Conservation (phyloP, 2,797 vertebrate species). For the Passerculus sandwichensis region DNA sequence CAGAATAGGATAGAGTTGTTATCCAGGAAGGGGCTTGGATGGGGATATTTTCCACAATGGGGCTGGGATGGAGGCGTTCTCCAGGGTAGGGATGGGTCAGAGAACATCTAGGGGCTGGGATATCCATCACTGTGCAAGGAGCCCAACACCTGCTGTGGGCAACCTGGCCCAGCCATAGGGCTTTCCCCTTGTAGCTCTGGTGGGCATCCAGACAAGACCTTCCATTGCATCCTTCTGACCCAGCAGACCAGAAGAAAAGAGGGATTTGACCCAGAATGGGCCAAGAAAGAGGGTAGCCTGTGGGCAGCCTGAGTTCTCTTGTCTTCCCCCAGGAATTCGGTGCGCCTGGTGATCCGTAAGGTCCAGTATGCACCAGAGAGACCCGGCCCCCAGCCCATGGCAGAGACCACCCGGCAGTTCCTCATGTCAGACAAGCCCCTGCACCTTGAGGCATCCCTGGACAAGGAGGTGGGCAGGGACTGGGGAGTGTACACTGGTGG, state of each 20-base stretch:
- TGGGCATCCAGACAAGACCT: neutral
- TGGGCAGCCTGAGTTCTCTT: accelerated
- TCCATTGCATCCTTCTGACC: neutral
- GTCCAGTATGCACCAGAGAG: slow-evolving; percentile 95
- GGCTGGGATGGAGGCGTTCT: neutral
- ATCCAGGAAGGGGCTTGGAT: neutral
- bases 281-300: neutral
- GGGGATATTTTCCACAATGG: neutral
- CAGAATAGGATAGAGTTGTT: neutral
- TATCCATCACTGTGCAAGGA: neutral
- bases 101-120: neutral
- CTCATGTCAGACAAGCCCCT: slow-evolving; percentile 96
- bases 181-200: neutral
- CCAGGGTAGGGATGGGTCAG: neutral
- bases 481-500: neutral
- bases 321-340: slow-evolving; percentile 85
- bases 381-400: slow-evolving; percentile 91
- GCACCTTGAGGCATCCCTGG: slow-evolving; percentile 93
- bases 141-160: neutral
- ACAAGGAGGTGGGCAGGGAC: slow-evolving; percentile 87
- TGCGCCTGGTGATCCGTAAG: slow-evolving; percentile 93
- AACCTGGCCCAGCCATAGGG: accelerated
- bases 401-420: slow-evolving; percentile 93
- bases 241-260: neutral
- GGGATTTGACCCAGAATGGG: neutral